A percentile compares a stretch with the other conserved stretches of the same genome.
These are phyloP conservation scores for Myiopsitta monachus DNA, from an alignment of 2,113 vertebrate species.

Conservation along the genomic window DNA sequence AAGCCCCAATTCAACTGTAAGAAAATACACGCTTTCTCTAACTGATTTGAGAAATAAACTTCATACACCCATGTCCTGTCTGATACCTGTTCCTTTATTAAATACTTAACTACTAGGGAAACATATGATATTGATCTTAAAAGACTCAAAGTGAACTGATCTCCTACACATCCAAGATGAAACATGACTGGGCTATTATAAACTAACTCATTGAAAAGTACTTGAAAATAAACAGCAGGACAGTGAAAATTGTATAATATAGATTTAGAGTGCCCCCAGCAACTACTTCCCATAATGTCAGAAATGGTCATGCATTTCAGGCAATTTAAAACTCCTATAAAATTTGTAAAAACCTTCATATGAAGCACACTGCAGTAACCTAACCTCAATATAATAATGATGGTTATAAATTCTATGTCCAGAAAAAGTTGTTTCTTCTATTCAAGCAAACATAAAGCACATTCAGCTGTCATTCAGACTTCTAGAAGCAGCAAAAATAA, in stretches of 20 bases:
- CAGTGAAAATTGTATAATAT: conserved; percentile 15
- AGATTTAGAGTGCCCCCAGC: conserved; percentile 15
- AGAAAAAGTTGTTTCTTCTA: conserved; percentile 44
- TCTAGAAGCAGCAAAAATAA: conserved; percentile 8
- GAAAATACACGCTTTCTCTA: neutral
- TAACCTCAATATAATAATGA: conserved; percentile 30
- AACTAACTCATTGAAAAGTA: neutral
- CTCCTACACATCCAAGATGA: neutral
- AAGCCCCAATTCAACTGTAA: neutral
- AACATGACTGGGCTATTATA: neutral
- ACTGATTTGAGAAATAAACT: neutral
- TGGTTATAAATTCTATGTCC: conserved; percentile 6
- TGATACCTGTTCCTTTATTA: neutral
- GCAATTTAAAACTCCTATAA: conserved; percentile 30
- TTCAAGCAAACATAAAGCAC: conserved; percentile 41
- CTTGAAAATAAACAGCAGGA: conserved; percentile 33
- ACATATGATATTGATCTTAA: neutral
- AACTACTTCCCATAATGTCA: conserved; percentile 11
- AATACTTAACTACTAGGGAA: neutral
- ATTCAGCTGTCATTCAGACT: conserved; percentile 7
- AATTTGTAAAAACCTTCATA: conserved; percentile 15
- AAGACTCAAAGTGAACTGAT: neutral
- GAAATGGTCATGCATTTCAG: conserved; percentile 21
- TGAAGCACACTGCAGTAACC: conserved; percentile 14
- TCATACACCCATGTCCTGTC: neutral